These are phyloP conservation scores for Anoplius nigerrimus DNA, from an alignment of 2,888 invertebrate genomes.

Conservation along the genomic window DNA sequence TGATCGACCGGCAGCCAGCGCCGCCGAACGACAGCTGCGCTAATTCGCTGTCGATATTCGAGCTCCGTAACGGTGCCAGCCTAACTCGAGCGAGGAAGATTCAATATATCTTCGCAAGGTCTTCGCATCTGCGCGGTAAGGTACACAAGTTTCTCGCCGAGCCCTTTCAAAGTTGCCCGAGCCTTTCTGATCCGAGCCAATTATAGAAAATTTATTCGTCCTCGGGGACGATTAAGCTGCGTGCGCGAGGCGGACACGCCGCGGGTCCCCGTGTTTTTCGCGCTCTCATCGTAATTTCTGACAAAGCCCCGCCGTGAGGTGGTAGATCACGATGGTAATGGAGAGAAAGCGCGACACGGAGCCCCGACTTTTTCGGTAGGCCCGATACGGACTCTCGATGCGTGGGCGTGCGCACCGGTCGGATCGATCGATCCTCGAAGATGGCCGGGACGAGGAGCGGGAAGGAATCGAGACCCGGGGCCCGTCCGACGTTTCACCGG, in stretches of 20 bases:
- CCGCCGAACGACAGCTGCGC: no score
- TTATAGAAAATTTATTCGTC: conserved; percentile 47
- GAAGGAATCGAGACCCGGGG: conserved; percentile 8
- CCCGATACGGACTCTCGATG: conserved; percentile 24
- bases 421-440: conserved; percentile 30
- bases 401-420: conserved; percentile 38
- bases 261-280: conserved; percentile 23
- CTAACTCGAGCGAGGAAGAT: no score
- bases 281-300: conserved; percentile 44
- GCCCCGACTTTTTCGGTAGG: conserved; percentile 29
- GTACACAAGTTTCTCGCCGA: no score
- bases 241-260: conserved; percentile 3
- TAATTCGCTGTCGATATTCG: no score
- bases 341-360: conserved; percentile 48
- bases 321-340: conserved; percentile 53
- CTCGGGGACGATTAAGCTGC: conserved; percentile 35
- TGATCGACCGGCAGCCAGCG: no score
- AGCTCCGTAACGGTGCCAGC: no score
- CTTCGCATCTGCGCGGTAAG: no score
- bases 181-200: conserved; percentile 27
- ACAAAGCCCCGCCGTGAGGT: conserved; percentile 16
- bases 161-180: no score
- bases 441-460: conserved; percentile 8
- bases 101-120: no score
- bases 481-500: conserved; percentile 11